Evolutionary conservation across 2,888 invertebrate species (phyloP).

Genomic region (Aleiodes leptofemur): DNA sequence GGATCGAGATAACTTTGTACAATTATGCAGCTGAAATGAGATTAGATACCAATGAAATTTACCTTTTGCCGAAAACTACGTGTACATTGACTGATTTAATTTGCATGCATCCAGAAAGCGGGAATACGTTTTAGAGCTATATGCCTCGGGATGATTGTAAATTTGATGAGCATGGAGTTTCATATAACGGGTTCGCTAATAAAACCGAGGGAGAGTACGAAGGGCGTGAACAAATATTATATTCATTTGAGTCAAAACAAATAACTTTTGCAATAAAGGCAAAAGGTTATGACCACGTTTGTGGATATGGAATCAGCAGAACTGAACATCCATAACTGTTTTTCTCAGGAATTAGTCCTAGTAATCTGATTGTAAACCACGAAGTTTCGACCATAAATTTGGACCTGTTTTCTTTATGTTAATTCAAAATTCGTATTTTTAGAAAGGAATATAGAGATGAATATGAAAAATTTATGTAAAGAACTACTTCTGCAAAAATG

Average conservation of each 20-base stretch:
- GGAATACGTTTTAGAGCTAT: constrained; percentile 16
- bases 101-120: constrained; percentile 25
- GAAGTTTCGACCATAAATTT: no score
- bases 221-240: background rate
- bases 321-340: no score
- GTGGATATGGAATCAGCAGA: constrained; percentile 43
- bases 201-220: constrained; percentile 21
- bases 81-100: background rate
- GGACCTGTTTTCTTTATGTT: no score
- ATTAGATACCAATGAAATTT: no score
- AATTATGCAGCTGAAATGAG: background rate
- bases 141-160: constrained; percentile 32
- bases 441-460: no score
- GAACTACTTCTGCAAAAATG: no score
- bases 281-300: constrained; percentile 22
- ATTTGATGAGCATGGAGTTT: constrained; percentile 39
- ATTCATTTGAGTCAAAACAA: constrained; percentile 33
- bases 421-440: no score
- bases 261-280: constrained; percentile 47
- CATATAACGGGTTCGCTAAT: constrained; percentile 44
- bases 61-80: background rate
- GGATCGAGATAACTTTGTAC: background rate
- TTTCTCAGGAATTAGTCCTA: no score
- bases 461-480: no score
- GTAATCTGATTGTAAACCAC: no score